Base-by-base conservation (phyloP, 2,888 invertebrate species). In the Galeruca laticollis region DNA sequence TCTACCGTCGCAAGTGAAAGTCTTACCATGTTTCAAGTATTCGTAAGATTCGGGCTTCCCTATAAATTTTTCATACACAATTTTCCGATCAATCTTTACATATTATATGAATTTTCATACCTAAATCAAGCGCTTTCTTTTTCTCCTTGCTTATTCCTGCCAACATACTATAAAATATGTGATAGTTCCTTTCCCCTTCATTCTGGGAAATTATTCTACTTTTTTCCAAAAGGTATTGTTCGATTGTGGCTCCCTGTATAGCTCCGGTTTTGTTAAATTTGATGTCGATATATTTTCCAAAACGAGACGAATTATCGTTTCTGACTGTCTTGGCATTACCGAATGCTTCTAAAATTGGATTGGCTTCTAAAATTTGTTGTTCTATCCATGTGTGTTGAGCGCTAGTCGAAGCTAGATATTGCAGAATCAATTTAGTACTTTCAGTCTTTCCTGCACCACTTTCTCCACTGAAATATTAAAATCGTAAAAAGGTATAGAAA, bases 381-480 rank as follows among this genome's bases (percentile, higher is more conserved):
- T 98, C 98, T 71, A 98, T 96, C 97, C 97, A 97, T 0, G 96
- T 96, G 85, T 97, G 97, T 82, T 97, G 96, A 0, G 97, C 97
- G 82, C 95, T 96, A 11, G 95, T 94, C 0, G 97, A 94, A 1
- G 98, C 97, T 78, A 98, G 86, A 84, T 97, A 98, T 85, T 98
- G 97, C 1, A 98, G 88, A 75, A 98, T 93, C 68, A 98, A 86
- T 86, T 98, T 98, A 1, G 97, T 98, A 82, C 96, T 96, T 85
- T 98, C 97, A 0, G 97, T 98, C 87, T 98, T 98, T 1, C 97
- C 98, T 9, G 97, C 97, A 0, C 98, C 97, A 82, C 96, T 96
- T 86, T 98, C 98, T 1, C 98, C 98, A 86, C 97, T 97, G 82
- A 43, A 75, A 71, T n/a, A 26, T 18, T n/a, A 52, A 35, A 52